These are phyloP conservation scores for Chrysolina haemoptera DNA, from an alignment of 2,888 invertebrate genomes.

Conservation along the genomic window DNA sequence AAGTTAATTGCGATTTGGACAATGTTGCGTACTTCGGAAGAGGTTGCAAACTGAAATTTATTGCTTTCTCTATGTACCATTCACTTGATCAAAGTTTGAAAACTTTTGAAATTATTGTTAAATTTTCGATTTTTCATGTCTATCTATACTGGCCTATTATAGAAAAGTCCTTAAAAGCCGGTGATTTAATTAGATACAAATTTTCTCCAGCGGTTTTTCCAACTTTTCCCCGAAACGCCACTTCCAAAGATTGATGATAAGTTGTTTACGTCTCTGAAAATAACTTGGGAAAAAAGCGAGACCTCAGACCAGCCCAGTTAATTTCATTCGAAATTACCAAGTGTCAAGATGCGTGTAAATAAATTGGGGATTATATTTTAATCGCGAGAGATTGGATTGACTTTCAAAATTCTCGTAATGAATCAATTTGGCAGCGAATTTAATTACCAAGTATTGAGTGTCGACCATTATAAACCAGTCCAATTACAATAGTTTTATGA, in stretches of 20 bases:
- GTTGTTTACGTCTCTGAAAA: constrained; percentile 37
- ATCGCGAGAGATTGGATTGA: constrained; percentile 1
- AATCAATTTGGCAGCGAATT: constrained; percentile 31
- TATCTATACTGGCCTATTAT: no score
- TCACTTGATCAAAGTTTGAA: no score
- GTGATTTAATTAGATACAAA: constrained; percentile 5
- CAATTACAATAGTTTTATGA: constrained; percentile 33
- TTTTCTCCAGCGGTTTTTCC: constrained; percentile 35
- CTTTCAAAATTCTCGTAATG: constrained; percentile 1
- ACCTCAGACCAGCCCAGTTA: not conserved
- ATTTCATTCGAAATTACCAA: constrained; percentile 2
- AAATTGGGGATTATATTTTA: not conserved
- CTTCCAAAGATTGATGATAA: constrained; percentile 38
- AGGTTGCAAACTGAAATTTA: no score
- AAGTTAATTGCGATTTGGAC: no score
- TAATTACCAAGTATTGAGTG: constrained; percentile 30
- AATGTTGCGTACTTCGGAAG: no score
- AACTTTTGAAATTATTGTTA: no score
- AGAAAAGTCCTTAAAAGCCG: not conserved
- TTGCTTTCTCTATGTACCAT: no score
- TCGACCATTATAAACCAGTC: constrained; percentile 24
- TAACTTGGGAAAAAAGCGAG: constrained; percentile 32
- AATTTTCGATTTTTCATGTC: no score
- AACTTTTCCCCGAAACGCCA: constrained; percentile 37
- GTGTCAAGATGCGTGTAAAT: constrained; percentile 7